Evolutionary conservation across 2,797 vertebrate species (phyloP).

Genomic region (Avahi laniger): DNA sequence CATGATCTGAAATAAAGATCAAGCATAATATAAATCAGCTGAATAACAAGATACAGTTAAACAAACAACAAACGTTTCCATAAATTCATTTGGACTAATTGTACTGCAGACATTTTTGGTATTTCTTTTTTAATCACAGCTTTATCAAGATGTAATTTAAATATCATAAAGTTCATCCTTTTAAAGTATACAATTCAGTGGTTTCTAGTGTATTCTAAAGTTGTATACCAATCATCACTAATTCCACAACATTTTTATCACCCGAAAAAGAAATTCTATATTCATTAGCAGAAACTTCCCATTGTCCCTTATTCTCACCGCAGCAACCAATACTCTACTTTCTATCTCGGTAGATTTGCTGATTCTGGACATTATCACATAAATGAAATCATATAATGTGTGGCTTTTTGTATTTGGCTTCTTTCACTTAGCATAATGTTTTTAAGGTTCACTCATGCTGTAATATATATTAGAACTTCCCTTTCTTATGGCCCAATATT

Average conservation of each 20-base stretch:
- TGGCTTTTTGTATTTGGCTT: background rate
- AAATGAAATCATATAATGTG: background rate
- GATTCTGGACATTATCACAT: background rate
- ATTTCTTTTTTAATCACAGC: background rate
- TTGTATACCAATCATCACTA: background rate
- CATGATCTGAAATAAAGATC: background rate
- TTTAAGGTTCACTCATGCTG: background rate
- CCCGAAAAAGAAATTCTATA: background rate
- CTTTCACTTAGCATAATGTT: background rate
- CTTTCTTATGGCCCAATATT: background rate
- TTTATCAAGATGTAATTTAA: background rate
- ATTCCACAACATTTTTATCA: background rate
- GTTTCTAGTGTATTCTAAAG: background rate
- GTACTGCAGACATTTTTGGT: background rate
- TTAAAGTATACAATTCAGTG: background rate
- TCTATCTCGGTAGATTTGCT: background rate
- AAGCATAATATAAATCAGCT: background rate
- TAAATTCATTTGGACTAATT: background rate
- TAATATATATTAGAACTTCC: background rate
- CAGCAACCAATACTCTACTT: background rate
- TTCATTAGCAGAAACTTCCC: background rate
- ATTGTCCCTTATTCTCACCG: background rate
- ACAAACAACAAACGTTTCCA: background rate
- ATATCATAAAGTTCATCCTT: background rate
- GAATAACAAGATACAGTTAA: background rate